These are phyloP conservation scores for Pipistrellus pipistrellus DNA, from an alignment of 2,797 vertebrate genomes.

Conservation along the genomic window DNA sequence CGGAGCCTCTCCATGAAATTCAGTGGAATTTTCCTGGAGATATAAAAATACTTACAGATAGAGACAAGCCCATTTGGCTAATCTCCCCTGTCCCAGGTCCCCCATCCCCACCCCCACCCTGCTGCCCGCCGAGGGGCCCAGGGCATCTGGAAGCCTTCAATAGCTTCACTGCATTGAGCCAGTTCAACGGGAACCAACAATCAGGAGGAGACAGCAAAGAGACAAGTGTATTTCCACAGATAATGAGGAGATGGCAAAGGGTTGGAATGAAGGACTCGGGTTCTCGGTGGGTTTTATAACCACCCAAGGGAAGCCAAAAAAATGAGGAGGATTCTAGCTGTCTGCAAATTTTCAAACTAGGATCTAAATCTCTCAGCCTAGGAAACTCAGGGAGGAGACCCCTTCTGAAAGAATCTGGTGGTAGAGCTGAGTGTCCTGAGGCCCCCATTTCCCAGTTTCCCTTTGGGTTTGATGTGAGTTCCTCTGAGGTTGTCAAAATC, in stretches of 20 bases:
- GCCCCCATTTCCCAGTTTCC: neutral
- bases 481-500: neutral
- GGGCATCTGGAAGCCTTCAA: neutral
- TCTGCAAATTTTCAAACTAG: neutral
- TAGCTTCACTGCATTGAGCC: neutral
- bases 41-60: constrained; percentile 32
- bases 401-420: neutral
- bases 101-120: too few relatives aligned
- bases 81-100: neutral
- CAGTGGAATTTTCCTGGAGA: constrained; percentile 20
- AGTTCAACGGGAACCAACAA: neutral
- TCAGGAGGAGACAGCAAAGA: neutral
- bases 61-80: neutral
- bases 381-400: neutral
- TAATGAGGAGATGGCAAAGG: neutral
- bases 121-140: too few relatives aligned
- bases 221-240: neutral
- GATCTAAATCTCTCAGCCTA: neutral
- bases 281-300: neutral
- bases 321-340: neutral
- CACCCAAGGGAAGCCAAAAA: neutral
- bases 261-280: neutral
- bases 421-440: neutral
- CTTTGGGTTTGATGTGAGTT: neutral
- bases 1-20: neutral